Base-by-base conservation (phyloP, 2,888 invertebrate genomes). In the Auanema sp. region DNA sequence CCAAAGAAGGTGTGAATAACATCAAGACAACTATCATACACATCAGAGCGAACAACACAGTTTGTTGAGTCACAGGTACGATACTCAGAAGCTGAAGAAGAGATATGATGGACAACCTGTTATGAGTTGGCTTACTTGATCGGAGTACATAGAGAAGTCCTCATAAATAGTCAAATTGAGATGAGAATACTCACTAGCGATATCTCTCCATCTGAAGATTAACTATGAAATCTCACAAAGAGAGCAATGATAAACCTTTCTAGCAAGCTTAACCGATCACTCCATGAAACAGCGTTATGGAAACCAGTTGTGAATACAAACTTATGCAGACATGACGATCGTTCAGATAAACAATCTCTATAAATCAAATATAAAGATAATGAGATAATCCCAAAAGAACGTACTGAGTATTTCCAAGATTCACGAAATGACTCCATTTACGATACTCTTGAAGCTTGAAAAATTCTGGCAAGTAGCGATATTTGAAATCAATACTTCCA, bases 251-350 rank as follows among this genome's bases (percentile, higher is more conserved):
- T 33, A n/a, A n/a, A 47, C 40, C 40, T 23, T 23, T 63, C 63
- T 4, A 63, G 25, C 12, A 54, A 56, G 33, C 25, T 44, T 44
- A 51, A 42, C n/a, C 74, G 59, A 14, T 71, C 71, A 1, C 69
- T 68, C 81, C 82, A 82, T 4, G 77, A 67, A 24, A 80, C 75
- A 14, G 83, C 83, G 55, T 83, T 75, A 44, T 78, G 75, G 72
- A 83, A 83, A 42, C 83, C 83, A 12, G 83, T 83, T 11, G 79
- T 75, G 66, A 83, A 80, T 59, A 83, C 79, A 66, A 83, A 83
- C 53, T 80, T 83, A 52, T 74, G 71, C 12, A 83, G 68, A 65
- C 83, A 83, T 0, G 71, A 56, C 2, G 81, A 79, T 24, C 75
- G 71, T 42, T 83, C 83, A 3, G 72, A 65, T 2, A 71, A 62